Evolutionary conservation across 2,888 invertebrate genomes (phyloP).

Genomic region (Pomacea canaliculata): DNA sequence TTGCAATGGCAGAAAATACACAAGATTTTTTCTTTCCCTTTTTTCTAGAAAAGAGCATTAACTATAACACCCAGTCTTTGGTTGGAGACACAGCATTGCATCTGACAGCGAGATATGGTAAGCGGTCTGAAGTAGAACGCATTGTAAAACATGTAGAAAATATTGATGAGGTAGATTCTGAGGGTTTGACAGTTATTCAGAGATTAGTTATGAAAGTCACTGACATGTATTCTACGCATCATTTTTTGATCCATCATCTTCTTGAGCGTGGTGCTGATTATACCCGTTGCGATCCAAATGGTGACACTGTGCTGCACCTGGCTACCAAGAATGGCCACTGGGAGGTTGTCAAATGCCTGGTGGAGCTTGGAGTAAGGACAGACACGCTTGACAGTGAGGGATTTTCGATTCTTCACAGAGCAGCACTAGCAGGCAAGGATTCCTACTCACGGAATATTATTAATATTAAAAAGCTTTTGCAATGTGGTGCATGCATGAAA

Average conservation of each 20-base stretch:
- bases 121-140: not conserved
- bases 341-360: not conserved
- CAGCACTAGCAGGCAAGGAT: not conserved
- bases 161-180: not conserved
- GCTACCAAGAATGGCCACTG: not conserved
- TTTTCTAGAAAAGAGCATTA: too few species aligned
- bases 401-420: not conserved
- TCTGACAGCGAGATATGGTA: not conserved
- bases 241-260: too few species aligned
- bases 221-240: too few species aligned
- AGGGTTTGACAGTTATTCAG: not conserved
- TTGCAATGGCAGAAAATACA: not conserved
- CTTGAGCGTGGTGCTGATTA: not conserved
- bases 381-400: not conserved
- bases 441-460: too few species aligned
- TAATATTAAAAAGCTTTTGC: too few species aligned
- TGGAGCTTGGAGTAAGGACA: not conserved
- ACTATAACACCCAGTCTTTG: not conserved
- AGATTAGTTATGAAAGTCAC: not conserved
- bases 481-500: too few species aligned
- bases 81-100: not conserved
- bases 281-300: not conserved
- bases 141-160: not conserved
- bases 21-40: not conserved
- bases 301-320: not conserved